Base-by-base conservation (phyloP, 2,113 vertebrate genomes). In the Glaucidium brasilianum region DNA sequence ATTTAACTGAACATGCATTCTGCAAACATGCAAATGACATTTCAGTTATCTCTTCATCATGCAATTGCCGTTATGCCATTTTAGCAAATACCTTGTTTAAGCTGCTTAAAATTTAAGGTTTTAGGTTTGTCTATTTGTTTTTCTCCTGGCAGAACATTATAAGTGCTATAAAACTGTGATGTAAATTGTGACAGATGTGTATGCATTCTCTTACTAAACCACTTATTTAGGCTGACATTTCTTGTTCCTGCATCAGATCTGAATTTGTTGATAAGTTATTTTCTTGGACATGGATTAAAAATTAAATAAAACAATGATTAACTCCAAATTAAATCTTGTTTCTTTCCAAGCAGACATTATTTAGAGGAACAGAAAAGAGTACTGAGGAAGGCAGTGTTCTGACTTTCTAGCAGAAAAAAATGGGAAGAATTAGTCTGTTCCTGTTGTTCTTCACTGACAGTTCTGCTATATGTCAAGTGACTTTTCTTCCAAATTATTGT, bases 41-140 rank as follows among this genome's bases (percentile, higher is more conserved):
- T 96, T 90, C 94, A 92, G 39, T 96, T 79, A 78, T 92, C n/a
- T 25, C 60, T 73, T 94, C 19, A 87, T 86, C 74, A 78, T 91
- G 86, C 74, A 91, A 95, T 95, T 82, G 90, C 55, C n/a, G 43
- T 79, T 93, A 94, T 83, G 63, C 91, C 50, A 79, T 91, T 95
- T 94, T 74, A 87, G 66, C 32, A 92, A 95, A 85, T 90, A 92
- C 23, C 58, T 85, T 72, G 37, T 76, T 87, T 82, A 95, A 95
- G 91, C 84, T 85, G 62, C 87, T 96, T 95, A 82, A 91, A 96
- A 92, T 92, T 32, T 78, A 83, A 89, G 73, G 55, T 2, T 97
- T 96, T 81, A 73, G 32, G 45, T 92, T 94, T 79, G 53, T 68
- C 56, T 96, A 3, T 85, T 85, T 94, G 60, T 85, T 94, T 92